These are phyloP conservation scores for Nycticorax nycticorax DNA, from an alignment of 2,113 vertebrate species.

Conservation along the genomic window DNA sequence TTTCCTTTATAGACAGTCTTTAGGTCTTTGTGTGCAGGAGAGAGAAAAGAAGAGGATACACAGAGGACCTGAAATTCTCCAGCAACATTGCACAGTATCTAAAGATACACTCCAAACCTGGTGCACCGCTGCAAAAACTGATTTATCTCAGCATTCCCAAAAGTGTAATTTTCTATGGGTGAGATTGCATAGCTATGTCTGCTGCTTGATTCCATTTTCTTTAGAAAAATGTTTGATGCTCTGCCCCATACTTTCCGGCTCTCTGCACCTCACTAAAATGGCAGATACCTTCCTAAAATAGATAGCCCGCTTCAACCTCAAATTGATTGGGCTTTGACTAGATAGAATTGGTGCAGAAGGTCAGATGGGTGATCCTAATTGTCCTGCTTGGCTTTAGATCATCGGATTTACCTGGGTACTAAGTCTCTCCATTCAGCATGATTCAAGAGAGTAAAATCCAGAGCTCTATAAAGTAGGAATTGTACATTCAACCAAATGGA, in stretches of 20 bases:
- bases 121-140: not conserved
- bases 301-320: not conserved
- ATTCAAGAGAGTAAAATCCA: slow-evolving; percentile 18
- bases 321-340: not conserved
- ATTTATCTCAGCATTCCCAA: not conserved
- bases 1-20: not conserved
- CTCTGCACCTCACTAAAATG: not conserved
- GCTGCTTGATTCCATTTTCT: not conserved
- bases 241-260: not conserved
- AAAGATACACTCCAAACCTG: not conserved
- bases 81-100: not conserved
- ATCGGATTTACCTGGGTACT: not conserved
- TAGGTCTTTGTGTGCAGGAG: not conserved
- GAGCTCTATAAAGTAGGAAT: not conserved
- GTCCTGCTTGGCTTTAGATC: not conserved
- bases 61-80: not conserved
- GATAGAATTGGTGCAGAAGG: not conserved
- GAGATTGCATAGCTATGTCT: not conserved
- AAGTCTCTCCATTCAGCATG: not conserved
- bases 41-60: not conserved
- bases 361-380: not conserved
- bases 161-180: not conserved
- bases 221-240: not conserved
- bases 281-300: not conserved
- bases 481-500: slow-evolving; percentile 27